Base-by-base conservation (phyloP, 2,797 vertebrate species). In the Atherinosoma microstoma region DNA sequence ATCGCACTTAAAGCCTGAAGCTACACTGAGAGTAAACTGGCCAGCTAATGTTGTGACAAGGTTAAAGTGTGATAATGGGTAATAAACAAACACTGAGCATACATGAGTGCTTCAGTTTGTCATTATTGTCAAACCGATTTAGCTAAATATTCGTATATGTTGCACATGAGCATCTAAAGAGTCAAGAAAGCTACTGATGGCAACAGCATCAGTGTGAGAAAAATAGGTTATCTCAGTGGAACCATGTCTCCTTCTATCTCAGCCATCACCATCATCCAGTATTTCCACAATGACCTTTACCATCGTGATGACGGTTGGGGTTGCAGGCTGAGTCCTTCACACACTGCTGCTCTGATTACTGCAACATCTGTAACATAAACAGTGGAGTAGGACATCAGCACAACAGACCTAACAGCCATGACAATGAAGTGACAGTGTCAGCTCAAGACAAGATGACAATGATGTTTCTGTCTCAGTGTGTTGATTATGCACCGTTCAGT, bases 221-320 rank as follows among this genome's bases (percentile, higher is more conserved):
- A 93, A 95, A 94, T 93, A 91, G 91, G 79, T 96, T 96, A 95
- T 96, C 94, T 96, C 95, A 94, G 95, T 92, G 94, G 93, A 91
- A 91, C 92, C 94, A 91, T 93, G 96, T 97, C 96, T 97, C 96
- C 95, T 96, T 94, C 93, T 12, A 79, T 89, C 82, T 58, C 76
- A 76, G 86, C 75, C 87, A 70, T 92, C 88, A 75, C 94, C 95
- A 95, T 97, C 96, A 96, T 91, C 87, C 93, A 87, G 93, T 94
- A 94, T 95, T 96, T 96, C 95, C 94, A 96, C 96, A 95, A 76
- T 90, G 91, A 93, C 92, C 90, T 93, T 91, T 92, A 70, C 82
- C 20, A 75, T 74, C 86, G 34, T 58, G 80, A 83, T 84, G 90
- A 58, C 76, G 82, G 85, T 75, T 79, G 32, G 81, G 89, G 89